Conservation (phyloP, 2,888 invertebrate genomes). For the Lordiphosa fenestrarum region DNA sequence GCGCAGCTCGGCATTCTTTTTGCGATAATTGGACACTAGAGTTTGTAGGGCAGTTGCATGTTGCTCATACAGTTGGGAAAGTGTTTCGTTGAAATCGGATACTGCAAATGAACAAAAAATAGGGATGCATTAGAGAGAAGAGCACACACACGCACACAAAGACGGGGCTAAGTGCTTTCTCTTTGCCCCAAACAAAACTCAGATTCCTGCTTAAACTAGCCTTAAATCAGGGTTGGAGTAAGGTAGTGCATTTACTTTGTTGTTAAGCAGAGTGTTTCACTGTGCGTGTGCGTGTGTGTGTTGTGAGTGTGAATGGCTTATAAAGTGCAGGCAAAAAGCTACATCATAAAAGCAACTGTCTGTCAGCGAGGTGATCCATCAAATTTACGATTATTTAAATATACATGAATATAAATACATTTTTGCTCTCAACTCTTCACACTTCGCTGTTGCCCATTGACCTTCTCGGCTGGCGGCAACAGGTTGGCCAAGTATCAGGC, state of each 20-base stretch:
- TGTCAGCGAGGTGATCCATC: conserved; percentile 59
- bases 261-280: conserved; percentile 8
- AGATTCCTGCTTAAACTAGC: conserved; percentile 4
- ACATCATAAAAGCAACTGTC: conserved; percentile 30
- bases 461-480: too few relatives aligned
- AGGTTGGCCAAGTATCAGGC: too few relatives aligned
- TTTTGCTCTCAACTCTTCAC: conserved; percentile 42
- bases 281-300: conserved; percentile 1
- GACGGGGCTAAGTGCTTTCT: conserved; percentile 2
- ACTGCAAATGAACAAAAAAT: conserved; percentile 82
- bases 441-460: background rate
- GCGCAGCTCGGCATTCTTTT: conserved; percentile 91
- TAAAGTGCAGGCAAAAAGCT: conserved; percentile 28
- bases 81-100: conserved; percentile 93
- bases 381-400: conserved; percentile 61
- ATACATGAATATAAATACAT: conserved; percentile 41
- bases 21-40: conserved; percentile 91
- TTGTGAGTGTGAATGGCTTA: conserved; percentile 20
- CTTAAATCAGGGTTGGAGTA: conserved; percentile 7
- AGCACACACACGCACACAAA: too few relatives aligned
- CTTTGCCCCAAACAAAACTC: too few relatives aligned
- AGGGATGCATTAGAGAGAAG: too few relatives aligned
- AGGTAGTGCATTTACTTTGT: conserved; percentile 26
- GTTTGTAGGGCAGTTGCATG: conserved; percentile 93
- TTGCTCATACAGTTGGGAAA: conserved; percentile 93